These are phyloP conservation scores for Melipona bicolor DNA, from an alignment of 2,888 invertebrate genomes.

Conservation along the genomic window DNA sequence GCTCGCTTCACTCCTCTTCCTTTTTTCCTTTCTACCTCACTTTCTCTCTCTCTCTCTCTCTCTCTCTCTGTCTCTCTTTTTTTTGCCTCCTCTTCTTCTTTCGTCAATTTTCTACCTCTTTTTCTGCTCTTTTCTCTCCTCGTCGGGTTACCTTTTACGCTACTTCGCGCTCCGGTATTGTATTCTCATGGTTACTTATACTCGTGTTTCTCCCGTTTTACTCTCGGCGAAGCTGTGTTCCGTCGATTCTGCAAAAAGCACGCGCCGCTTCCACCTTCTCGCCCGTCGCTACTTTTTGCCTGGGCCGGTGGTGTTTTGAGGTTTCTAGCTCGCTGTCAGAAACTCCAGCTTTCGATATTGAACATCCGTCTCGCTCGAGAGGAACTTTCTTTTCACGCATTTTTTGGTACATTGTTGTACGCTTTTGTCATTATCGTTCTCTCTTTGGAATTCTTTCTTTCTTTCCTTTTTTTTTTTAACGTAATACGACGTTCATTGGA, in stretches of 20 bases:
- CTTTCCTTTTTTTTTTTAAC: not conserved
- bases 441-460: not conserved
- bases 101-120: slow-evolving; percentile 26
- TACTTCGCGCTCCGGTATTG: slow-evolving; percentile 26
- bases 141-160: slow-evolving; percentile 38
- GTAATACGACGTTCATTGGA: not conserved
- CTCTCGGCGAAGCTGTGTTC: not conserved
- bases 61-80: too few species aligned
- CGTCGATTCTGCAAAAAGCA: not conserved
- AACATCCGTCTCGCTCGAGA: not conserved
- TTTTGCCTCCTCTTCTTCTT: slow-evolving; percentile 15
- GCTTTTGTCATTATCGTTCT: too few species aligned
- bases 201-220: slow-evolving; percentile 33
- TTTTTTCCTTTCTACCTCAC: not conserved
- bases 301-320: not conserved
- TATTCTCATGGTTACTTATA: slow-evolving; percentile 42
- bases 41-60: not conserved
- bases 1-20: not conserved
- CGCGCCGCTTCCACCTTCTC: not conserved
- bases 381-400: not conserved
- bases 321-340: not conserved
- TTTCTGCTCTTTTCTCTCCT: slow-evolving; percentile 19
- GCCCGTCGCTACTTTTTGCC: not conserved
- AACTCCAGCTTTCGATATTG: not conserved
- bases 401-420: not conserved